phyloP scores from a whole-genome alignment of 2,888 invertebrate genomes.

The Lasiommata megera region DNA sequence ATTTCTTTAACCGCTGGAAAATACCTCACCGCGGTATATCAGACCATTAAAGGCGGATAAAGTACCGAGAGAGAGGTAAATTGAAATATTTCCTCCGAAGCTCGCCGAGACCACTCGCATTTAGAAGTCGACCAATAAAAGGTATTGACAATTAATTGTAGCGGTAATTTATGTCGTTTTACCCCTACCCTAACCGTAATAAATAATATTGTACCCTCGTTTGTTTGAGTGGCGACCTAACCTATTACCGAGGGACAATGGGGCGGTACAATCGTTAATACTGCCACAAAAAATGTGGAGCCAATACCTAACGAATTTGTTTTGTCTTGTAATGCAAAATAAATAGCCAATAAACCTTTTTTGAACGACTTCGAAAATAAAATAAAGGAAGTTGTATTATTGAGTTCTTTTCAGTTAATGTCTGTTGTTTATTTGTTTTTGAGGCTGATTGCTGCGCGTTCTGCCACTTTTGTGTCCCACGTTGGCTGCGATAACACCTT shows the following conservation, averaged over 20 bases:
- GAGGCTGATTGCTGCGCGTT: no score
- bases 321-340: constrained; percentile 5
- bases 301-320: constrained; percentile 1
- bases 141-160: constrained; percentile 20
- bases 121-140: constrained; percentile 10
- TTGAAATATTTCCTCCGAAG: not conserved
- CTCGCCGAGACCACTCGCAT: not conserved
- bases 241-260: constrained; percentile 12
- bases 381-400: not conserved
- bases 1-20: no score
- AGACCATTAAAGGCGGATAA: no score
- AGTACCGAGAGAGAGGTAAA: no score
- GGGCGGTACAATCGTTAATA: not conserved
- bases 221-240: constrained; percentile 13
- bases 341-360: not conserved
- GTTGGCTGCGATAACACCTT: no score
- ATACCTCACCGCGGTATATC: no score
- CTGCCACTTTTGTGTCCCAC: no score
- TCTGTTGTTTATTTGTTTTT: no score
- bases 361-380: not conserved
- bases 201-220: constrained; percentile 19
- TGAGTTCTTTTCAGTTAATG: not conserved
- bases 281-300: constrained; percentile 1
- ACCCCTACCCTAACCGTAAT: constrained; percentile 12
- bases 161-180: constrained; percentile 11